These are phyloP conservation scores for Anhinga rufa DNA, from an alignment of 2,113 vertebrate species.

Conservation along the genomic window DNA sequence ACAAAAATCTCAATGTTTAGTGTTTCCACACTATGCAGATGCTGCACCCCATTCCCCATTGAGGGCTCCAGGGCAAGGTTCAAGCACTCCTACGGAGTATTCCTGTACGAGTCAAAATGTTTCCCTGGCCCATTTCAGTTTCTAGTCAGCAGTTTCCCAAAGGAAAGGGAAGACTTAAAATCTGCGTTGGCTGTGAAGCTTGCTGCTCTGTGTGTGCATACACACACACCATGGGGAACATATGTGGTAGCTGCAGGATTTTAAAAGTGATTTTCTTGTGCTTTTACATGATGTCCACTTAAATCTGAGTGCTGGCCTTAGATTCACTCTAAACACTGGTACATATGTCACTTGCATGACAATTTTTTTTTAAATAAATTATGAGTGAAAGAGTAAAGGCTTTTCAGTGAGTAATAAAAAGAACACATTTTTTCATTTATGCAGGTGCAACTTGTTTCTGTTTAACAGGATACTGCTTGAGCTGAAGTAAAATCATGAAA, in stretches of 20 bases:
- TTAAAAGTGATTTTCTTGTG: constrained; percentile 14
- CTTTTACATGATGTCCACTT: not conserved
- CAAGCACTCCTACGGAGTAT: not conserved
- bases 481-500: not conserved
- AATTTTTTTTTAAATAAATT: not conserved
- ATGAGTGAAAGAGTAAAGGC: not conserved
- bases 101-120: fast-evolving
- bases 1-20: not conserved
- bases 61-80: not conserved
- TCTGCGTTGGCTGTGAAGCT: not conserved
- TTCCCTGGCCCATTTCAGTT: not conserved
- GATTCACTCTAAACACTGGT: not conserved
- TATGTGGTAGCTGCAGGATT: not conserved
- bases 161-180: not conserved
- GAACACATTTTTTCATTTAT: not conserved
- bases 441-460: not conserved
- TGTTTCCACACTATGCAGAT: not conserved
- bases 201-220: fast-evolving
- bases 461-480: not conserved
- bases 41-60: not conserved
- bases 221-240: not conserved
- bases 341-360: not conserved
- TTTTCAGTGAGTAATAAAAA: not conserved
- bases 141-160: not conserved
- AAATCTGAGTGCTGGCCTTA: not conserved